These are phyloP conservation scores for Laspeyria flexula DNA, from an alignment of 2,888 invertebrate species.

Conservation along the genomic window DNA sequence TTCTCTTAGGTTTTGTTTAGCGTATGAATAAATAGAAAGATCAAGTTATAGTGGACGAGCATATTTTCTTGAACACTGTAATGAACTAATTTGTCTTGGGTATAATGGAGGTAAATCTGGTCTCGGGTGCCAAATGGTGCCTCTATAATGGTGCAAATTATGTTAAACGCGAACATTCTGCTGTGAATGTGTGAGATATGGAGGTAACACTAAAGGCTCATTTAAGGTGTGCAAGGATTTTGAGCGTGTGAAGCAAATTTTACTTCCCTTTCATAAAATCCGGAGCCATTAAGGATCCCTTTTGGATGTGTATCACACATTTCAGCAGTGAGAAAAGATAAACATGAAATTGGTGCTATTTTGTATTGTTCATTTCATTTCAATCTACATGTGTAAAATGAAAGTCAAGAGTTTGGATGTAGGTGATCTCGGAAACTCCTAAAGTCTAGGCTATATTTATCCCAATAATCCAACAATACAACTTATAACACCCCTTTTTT, in stretches of 20 bases:
- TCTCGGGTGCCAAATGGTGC: constrained; percentile 51
- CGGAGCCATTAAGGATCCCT: neutral
- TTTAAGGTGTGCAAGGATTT: constrained; percentile 4
- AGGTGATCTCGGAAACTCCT: too few relatives aligned
- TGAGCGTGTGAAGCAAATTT: constrained; percentile 16
- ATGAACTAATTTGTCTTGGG: constrained; percentile 65
- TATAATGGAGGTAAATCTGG: constrained; percentile 58
- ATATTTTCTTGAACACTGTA: constrained; percentile 55
- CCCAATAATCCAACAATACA: too few relatives aligned
- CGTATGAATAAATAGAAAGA: neutral
- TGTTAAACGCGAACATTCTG: constrained; percentile 20
- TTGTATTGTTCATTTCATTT: too few relatives aligned
- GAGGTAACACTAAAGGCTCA: neutral
- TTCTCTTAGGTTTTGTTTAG: neutral
- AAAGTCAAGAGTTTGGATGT: too few relatives aligned
- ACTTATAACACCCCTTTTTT: too few relatives aligned
- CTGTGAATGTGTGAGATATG: constrained; percentile 11
- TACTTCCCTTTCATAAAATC: neutral
- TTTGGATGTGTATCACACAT: neutral
- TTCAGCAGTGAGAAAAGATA: neutral
- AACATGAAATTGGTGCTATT: constrained; percentile 2
- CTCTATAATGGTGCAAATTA: constrained; percentile 37
- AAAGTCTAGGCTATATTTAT: too few relatives aligned
- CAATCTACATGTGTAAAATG: too few relatives aligned
- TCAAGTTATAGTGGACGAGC: neutral